These are phyloP conservation scores for Neolamprologus longior DNA, from an alignment of 2,113 vertebrate genomes.

Conservation along the genomic window DNA sequence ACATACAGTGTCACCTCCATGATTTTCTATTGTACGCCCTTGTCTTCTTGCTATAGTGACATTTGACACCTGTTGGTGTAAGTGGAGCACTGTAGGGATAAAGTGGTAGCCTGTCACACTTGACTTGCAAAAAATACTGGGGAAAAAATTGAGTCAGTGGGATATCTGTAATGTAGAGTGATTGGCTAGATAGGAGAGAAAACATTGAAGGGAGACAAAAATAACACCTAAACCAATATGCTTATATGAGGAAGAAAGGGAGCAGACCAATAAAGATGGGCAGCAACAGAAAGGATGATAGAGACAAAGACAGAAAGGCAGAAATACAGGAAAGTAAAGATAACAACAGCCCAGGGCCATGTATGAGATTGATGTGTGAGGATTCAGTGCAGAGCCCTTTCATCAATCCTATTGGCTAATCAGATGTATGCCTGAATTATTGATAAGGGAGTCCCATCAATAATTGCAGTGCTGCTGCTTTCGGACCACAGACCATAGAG, in stretches of 20 bases:
- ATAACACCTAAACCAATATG: background rate
- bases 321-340: conserved; percentile 15
- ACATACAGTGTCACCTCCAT: background rate
- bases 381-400: conserved; percentile 27
- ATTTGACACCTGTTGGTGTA: conserved; percentile 17
- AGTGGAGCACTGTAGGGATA: background rate
- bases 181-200: background rate
- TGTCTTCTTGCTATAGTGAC: background rate
- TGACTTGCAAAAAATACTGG: background rate
- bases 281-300: background rate
- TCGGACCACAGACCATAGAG: conserved; percentile 35
- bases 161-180: background rate
- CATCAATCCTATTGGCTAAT: conserved; percentile 68
- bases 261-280: background rate
- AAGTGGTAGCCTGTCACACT: background rate
- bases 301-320: conserved; percentile 10
- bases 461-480: conserved; percentile 57
- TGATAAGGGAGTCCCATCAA: conserved; percentile 64
- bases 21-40: background rate
- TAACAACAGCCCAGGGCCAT: conserved; percentile 39
- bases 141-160: background rate
- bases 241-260: background rate
- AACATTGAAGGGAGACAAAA: background rate
- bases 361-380: conserved; percentile 40
- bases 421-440: conserved; percentile 72